These are phyloP conservation scores for Psilopogon haemacephalus DNA, from an alignment of 2,113 vertebrate species.

Conservation along the genomic window DNA sequence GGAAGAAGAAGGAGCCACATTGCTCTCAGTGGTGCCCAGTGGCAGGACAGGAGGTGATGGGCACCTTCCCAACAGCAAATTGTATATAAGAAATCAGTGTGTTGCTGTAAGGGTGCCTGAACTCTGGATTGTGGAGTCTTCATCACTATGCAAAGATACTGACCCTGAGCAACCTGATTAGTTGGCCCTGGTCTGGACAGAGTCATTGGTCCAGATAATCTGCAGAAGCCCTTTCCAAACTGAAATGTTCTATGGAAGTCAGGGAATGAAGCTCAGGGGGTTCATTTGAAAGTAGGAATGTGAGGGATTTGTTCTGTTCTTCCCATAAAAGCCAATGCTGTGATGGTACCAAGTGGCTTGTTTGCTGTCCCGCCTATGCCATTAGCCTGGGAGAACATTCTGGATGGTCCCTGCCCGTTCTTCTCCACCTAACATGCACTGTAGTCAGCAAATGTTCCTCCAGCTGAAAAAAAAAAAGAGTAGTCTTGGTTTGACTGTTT, in stretches of 20 bases:
- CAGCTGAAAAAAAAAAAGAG: too few relatives aligned
- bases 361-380: background rate
- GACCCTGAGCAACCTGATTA: background rate
- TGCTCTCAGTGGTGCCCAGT: background rate
- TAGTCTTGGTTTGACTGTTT: background rate
- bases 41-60: background rate
- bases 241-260: background rate
- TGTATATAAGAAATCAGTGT: background rate
- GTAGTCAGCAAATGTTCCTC: background rate
- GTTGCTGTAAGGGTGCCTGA: too few relatives aligned
- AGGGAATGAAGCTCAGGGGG: background rate
- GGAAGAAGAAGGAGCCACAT: background rate
- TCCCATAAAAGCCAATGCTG: background rate
- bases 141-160: background rate
- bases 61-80: background rate
- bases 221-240: background rate
- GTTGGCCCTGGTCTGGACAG: background rate
- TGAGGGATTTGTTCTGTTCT: background rate
- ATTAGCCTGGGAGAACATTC: background rate
- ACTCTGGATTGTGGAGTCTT: background rate
- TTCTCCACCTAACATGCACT: rapidly evolving
- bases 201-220: background rate
- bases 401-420: background rate
- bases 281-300: background rate
- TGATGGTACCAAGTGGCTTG: background rate